Conservation (phyloP, 2,888 invertebrate species). For the Suillia variegata region DNA sequence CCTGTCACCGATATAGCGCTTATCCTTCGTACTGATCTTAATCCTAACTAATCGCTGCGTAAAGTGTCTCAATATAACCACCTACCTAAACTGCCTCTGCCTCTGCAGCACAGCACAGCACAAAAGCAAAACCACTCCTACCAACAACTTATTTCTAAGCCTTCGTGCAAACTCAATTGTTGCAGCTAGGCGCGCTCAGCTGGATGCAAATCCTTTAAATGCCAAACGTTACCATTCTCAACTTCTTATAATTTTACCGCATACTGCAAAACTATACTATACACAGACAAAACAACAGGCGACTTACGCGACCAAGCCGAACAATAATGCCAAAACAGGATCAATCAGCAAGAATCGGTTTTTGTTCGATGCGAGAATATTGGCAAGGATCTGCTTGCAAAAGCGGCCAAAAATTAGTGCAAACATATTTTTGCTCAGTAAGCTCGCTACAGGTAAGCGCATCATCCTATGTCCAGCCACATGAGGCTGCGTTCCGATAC, state of each 20-base stretch:
- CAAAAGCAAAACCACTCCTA: slow-evolving; percentile 12
- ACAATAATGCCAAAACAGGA: slow-evolving; percentile 42
- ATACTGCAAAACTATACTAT: too few relatives aligned
- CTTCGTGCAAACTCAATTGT: slow-evolving; percentile 23
- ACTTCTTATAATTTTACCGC: slow-evolving; percentile 45
- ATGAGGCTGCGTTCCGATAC: too few relatives aligned
- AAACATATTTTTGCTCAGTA: too few relatives aligned
- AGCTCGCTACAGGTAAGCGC: too few relatives aligned
- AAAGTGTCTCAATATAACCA: slow-evolving; percentile 50
- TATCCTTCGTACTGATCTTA: slow-evolving; percentile 24
- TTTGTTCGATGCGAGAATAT: slow-evolving; percentile 9
- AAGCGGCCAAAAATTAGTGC: slow-evolving; percentile 43
- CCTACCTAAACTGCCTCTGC: slow-evolving; percentile 32
- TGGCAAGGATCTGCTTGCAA: slow-evolving; percentile 38
- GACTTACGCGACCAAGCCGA: slow-evolving; percentile 11
- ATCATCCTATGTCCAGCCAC: too few relatives aligned
- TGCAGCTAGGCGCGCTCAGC: slow-evolving; percentile 31
- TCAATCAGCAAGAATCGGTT: slow-evolving; percentile 44
- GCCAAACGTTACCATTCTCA: not conserved
- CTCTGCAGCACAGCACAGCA: too few relatives aligned
- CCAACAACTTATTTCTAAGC: slow-evolving; percentile 34
- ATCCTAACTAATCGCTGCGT: slow-evolving; percentile 41
- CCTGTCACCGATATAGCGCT: too few relatives aligned
- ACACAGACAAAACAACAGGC: too few relatives aligned
- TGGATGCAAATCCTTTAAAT: slow-evolving; percentile 36